Percentiles rank a stretch among this genome's conserved stretches.
Conservation (phyloP, 2,888 invertebrate species). For the Pycnomerus fuliginosus region DNA sequence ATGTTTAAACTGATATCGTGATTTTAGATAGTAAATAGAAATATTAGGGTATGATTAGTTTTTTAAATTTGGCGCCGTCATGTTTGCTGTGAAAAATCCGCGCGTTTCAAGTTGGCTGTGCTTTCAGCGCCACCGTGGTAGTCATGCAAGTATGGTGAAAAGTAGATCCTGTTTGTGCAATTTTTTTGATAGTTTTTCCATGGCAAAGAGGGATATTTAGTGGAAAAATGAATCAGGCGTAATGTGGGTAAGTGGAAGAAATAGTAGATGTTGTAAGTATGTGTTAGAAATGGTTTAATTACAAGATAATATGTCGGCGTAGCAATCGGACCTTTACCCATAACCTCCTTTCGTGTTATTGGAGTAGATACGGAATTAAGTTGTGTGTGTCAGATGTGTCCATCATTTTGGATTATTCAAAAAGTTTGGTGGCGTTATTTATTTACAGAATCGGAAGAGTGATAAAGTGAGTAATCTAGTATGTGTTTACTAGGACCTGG, state of each 20-base stretch:
- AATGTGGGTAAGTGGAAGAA: constrained; percentile 10
- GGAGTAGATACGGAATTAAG: constrained; percentile 74
- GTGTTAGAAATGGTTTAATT: constrained; percentile 35
- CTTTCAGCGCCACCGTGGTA: constrained; percentile 47
- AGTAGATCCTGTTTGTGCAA: constrained; percentile 43
- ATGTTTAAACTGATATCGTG: too few species aligned
- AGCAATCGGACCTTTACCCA: constrained; percentile 72
- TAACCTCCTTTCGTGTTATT: constrained; percentile 77
- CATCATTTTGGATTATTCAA: constrained; percentile 52
- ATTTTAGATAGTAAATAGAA: too few species aligned
- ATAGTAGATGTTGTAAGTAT: constrained; percentile 22
- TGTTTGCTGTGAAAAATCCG: constrained; percentile 43
- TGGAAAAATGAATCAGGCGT: constrained; percentile 4
- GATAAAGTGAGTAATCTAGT: constrained; percentile 49
- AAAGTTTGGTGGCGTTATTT: constrained; percentile 52
- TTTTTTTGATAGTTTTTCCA: constrained; percentile 13
- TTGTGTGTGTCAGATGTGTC: constrained; percentile 72
- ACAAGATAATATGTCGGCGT: constrained; percentile 54
- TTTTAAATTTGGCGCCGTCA: constrained; percentile 44
- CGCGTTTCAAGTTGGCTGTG: constrained; percentile 45
- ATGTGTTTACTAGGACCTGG: constrained; percentile 55
- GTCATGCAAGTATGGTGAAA: constrained; percentile 45
- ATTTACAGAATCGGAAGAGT: constrained; percentile 48
- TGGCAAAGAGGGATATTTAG: background rate
- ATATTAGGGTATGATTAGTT: constrained; percentile 2